Conservation (phyloP, 2,113 vertebrate genomes). For the Syngnathoides biaculeatus region DNA sequence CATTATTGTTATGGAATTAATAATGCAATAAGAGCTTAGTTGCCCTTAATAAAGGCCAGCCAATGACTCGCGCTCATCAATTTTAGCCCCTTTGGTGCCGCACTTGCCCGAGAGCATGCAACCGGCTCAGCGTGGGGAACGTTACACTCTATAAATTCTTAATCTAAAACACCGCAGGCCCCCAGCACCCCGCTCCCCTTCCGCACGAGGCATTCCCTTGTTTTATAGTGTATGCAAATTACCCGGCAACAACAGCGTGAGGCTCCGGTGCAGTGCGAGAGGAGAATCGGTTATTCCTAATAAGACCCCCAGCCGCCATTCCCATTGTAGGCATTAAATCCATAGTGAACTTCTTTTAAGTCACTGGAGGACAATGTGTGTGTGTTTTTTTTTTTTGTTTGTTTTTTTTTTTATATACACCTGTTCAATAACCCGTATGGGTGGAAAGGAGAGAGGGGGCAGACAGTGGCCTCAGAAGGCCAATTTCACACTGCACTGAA, state of each 20-base stretch:
- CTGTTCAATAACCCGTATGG: not conserved
- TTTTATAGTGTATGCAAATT: slow-evolving; percentile 1
- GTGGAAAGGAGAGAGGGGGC: slow-evolving; percentile 24
- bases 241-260: not conserved
- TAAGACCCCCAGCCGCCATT: slow-evolving; percentile 7
- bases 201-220: not conserved
- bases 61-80: not conserved
- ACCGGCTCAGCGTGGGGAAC: not conserved
- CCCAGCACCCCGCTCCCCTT: not conserved
- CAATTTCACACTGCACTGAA: slow-evolving; percentile 75
- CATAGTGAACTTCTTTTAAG: not conserved
- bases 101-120: not conserved
- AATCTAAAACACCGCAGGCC: slow-evolving; percentile 2
- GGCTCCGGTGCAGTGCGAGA: not conserved
- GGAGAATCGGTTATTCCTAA: not conserved
- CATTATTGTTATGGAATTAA: not conserved
- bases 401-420: slow-evolving; percentile 10
- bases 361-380: slow-evolving; percentile 8
- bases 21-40: not conserved
- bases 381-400: no score
- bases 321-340: slow-evolving; percentile 14
- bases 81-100: not conserved
- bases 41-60: not conserved
- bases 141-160: not conserved
- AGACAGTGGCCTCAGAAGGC: slow-evolving; percentile 57